A percentile compares a stretch with the other conserved stretches of the same genome.
phyloP scores from a whole-genome alignment of 2,888 invertebrate species.

The Hirtodrosophila confusa region DNA sequence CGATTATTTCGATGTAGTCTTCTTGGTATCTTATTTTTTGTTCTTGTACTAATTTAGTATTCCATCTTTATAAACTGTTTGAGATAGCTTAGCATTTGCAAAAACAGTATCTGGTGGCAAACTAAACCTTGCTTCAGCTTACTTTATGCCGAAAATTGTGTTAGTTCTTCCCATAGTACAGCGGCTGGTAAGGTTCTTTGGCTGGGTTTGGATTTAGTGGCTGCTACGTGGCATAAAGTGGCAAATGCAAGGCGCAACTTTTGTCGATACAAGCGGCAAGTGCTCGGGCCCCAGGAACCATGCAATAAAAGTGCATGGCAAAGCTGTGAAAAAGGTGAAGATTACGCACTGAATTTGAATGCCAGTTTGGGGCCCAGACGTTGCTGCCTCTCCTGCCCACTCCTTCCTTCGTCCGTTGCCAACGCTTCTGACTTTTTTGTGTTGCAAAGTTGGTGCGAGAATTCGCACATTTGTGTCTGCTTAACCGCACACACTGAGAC shows the following conservation, averaged over 20 bases:
- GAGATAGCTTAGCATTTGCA: too few relatives aligned
- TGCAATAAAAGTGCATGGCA: slow-evolving; percentile 71
- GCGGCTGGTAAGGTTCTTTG: slow-evolving; percentile 2
- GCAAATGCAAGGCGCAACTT: slow-evolving; percentile 70
- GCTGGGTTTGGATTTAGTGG: slow-evolving; percentile 23
- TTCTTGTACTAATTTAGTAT: too few relatives aligned
- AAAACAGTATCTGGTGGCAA: too few relatives aligned
- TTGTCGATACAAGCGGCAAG: slow-evolving; percentile 67
- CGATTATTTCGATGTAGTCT: too few relatives aligned
- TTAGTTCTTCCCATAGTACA: slow-evolving; percentile 5
- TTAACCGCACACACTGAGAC: slow-evolving; percentile 41
- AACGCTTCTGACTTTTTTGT: slow-evolving; percentile 21
- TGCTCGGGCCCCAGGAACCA: slow-evolving; percentile 38
- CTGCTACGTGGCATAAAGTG: slow-evolving; percentile 62
- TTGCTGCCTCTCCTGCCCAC: neutral
- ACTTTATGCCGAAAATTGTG: neutral
- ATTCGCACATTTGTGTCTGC: slow-evolving; percentile 61
- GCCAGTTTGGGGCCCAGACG: slow-evolving; percentile 31
- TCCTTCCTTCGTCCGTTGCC: slow-evolving; percentile 1
- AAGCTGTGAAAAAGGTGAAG: slow-evolving; percentile 72
- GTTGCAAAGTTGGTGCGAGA: slow-evolving; percentile 57
- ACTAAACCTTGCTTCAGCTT: too few relatives aligned
- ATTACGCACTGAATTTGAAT: slow-evolving; percentile 78
- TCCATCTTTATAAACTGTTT: too few relatives aligned
- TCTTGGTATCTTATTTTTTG: too few relatives aligned